Evolutionary conservation across 2,113 vertebrate species (phyloP), one percentile per base, ranked within the genome.

Genomic region (Etheostoma cragini): DNA sequence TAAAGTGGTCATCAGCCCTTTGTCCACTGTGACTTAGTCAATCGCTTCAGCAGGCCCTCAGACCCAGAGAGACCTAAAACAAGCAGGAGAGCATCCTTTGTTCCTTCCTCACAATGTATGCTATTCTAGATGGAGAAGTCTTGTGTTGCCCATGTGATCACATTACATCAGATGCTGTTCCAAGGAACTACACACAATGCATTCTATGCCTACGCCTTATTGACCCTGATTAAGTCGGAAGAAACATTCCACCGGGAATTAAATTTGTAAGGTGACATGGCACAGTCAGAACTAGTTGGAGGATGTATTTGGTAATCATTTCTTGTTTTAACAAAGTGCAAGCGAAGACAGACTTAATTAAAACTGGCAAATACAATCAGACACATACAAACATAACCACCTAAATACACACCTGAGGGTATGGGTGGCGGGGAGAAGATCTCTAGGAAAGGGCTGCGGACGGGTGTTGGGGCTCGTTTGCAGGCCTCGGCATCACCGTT

Each of bases 391-490:
- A 33, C 5, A 42, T 26, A 35, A 50, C 1, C 5, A 65, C 13
- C 26, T 15, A 1, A 24, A 62, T 5, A 61, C 82, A 61, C 62
- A 95, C 95, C 95, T 88, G 95, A 95, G 11, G 94, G 94, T 46
- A 95, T 89, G 7, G 94, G 94, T 1, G 92, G 89, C 6, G 94
- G 94, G 17, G 90, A 88, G 30, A 13, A 22, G n/a, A 95, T 95
- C 72, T 96, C 95, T 1, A 96, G 92, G 78, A 96, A 96, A 7
- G 95, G 95, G 33, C 85, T 94, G 52, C 95, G 92, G 17, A 88
- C 8, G 0, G 79, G 53, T 21, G 81, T 95, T 7, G 95, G 95
- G 4, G 94, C 95, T 87, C 94, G 87, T 78, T 81, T 92, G 72
- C 95, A 95, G 13, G 80, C 56, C 46, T 94, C 92, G 1, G 90